Conservation (phyloP, 2,113 vertebrate genomes). For the Thalassoma bifasciatum region DNA sequence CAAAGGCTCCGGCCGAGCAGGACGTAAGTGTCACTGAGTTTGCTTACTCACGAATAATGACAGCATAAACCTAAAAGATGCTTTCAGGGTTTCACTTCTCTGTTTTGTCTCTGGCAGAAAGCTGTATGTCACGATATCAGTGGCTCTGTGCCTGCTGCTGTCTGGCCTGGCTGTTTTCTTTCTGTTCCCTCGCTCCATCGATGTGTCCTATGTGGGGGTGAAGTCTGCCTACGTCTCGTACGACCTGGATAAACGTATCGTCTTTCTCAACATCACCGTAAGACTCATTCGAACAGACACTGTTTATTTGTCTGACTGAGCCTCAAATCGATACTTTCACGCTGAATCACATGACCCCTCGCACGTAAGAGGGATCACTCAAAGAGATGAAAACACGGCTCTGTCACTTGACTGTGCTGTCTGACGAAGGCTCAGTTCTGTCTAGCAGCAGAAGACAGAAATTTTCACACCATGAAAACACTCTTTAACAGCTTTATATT, state of each 20-base stretch:
- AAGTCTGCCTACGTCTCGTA: conserved; percentile 94
- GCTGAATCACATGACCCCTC: no score
- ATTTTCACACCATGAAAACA: neutral
- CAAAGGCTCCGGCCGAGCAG: conserved; percentile 93
- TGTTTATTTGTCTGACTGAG: neutral
- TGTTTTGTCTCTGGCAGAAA: conserved; percentile 82
- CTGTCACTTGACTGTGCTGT: no score
- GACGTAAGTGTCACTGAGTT: conserved; percentile 86
- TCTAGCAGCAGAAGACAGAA: neutral
- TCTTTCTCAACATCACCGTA: conserved; percentile 97
- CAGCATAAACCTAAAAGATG: conserved; percentile 3
- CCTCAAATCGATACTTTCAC: neutral
- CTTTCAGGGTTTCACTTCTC: conserved; percentile 49
- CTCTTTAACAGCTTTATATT: no score
- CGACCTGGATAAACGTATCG: conserved; percentile 84
- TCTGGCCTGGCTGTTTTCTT: conserved; percentile 96
- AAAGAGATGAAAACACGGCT: no score
- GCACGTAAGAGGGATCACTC: no score
- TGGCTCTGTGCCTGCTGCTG: conserved; percentile 91
- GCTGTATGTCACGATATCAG: conserved; percentile 94
- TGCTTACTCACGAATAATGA: neutral
- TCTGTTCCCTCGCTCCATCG: conserved; percentile 95
- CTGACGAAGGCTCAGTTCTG: no score
- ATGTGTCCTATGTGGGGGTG: conserved; percentile 93
- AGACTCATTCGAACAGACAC: conserved; percentile 46